Evolutionary conservation across 1,140 invertebrate species (phyloP).

Genomic region (Drosophila rufa): DNA sequence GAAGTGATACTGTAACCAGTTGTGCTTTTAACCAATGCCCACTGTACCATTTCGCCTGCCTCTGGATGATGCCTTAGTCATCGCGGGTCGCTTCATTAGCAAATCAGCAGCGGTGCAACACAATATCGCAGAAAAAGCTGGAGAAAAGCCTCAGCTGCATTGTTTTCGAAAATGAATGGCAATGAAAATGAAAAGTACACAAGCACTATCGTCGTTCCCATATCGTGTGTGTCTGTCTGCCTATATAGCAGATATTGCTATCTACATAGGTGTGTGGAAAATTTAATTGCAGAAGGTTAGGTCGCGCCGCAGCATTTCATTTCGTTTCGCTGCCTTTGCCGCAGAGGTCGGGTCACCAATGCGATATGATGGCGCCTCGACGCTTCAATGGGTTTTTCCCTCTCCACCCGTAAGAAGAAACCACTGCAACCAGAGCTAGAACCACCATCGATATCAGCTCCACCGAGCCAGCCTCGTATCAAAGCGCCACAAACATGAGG

Average conservation of each 20-base stretch:
- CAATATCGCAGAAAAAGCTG: conserved; percentile 30
- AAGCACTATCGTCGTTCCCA: conserved; percentile 36
- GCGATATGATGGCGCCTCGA: conserved; percentile 54
- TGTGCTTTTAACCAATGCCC: background rate
- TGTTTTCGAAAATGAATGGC: conserved; percentile 76
- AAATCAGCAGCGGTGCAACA: conserved; percentile 39
- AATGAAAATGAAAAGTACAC: conserved; percentile 76
- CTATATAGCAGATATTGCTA: background rate
- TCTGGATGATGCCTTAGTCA: conserved; percentile 33
- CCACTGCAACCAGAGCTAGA: conserved; percentile 18
- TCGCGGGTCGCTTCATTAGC: conserved; percentile 48
- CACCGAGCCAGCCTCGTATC: conserved; percentile 46
- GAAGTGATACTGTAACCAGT: background rate
- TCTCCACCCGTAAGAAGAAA: conserved; percentile 24
- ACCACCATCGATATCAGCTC: conserved; percentile 19
- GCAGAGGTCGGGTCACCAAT: conserved; percentile 69
- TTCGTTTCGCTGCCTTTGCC: conserved; percentile 59
- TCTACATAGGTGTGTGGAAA: conserved; percentile 44
- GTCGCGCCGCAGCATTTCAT: conserved; percentile 45
- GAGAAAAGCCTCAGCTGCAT: conserved; percentile 69
- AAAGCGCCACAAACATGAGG: conserved; percentile 62
- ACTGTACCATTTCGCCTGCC: conserved; percentile 4
- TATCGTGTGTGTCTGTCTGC: conserved; percentile 13
- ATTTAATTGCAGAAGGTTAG: conserved; percentile 77
- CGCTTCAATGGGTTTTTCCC: conserved; percentile 56